A percentile compares a stretch with the other conserved stretches of the same genome.
Conservation (phyloP, 2,888 invertebrate genomes). For the Disparrhopalites patrizii region DNA sequence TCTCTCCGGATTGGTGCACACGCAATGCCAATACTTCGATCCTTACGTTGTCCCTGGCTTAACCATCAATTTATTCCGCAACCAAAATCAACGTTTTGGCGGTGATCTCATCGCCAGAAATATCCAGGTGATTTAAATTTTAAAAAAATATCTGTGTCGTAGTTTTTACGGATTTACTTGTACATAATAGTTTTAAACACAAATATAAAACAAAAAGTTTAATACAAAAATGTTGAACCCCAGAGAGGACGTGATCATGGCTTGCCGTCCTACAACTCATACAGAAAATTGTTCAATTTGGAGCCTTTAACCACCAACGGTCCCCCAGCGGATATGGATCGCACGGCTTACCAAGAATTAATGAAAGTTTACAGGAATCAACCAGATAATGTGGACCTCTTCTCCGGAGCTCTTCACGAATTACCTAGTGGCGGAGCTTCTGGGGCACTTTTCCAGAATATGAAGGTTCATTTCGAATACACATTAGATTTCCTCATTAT, state of each 20-base stretch:
- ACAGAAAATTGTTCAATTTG: constrained; percentile 7
- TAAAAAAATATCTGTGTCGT: neutral
- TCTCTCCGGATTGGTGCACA: constrained; percentile 48
- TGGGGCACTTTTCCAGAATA: constrained; percentile 44
- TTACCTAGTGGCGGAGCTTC: constrained; percentile 26
- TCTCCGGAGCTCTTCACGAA: constrained; percentile 43
- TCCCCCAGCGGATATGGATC: constrained; percentile 40
- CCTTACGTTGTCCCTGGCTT: constrained; percentile 49
- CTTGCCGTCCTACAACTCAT: constrained; percentile 14
- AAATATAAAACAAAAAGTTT: too few species aligned
- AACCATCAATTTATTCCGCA: constrained; percentile 46
- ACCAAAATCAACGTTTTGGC: constrained; percentile 36
- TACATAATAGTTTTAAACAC: too few species aligned
- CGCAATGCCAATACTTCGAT: constrained; percentile 50
- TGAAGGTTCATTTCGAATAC: constrained; percentile 28
- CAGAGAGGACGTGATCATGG: constrained; percentile 39
- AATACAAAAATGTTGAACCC: too few species aligned
- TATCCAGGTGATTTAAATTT: constrained; percentile 35
- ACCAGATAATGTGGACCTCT: constrained; percentile 41
- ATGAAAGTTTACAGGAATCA: constrained; percentile 25
- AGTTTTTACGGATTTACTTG: neutral
- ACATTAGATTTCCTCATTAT: neutral
- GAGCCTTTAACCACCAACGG: constrained; percentile 40
- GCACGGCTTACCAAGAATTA: constrained; percentile 23
- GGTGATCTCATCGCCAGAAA: constrained; percentile 47